These are phyloP conservation scores for Antedon mediterranea DNA, from an alignment of 53 echinoderm and acorn worm species.

Conservation along the genomic window DNA sequence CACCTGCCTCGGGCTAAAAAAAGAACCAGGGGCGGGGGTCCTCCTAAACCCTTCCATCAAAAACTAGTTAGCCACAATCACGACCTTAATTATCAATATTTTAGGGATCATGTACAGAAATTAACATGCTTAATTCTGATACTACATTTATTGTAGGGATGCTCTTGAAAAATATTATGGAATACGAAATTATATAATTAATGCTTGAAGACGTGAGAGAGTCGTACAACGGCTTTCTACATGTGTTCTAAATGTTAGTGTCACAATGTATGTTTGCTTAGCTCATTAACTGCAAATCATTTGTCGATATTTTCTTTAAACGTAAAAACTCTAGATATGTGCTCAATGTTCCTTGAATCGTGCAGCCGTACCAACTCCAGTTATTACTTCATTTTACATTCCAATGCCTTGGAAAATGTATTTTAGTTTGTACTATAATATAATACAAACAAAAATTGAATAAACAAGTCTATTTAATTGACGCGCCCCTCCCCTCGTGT, in stretches of 20 bases:
- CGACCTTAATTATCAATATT: not conserved
- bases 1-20: not conserved
- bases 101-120: not conserved
- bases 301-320: not conserved
- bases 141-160: not conserved
- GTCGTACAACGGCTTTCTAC: too few species aligned
- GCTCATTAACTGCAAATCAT: not conserved
- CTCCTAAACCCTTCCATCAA: not conserved
- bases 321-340: too few species aligned
- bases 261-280: too few species aligned
- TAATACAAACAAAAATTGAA: too few species aligned
- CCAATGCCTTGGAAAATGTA: too few species aligned
- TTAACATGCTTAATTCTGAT: not conserved
- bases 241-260: too few species aligned
- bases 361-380: not conserved
- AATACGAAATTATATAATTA: not conserved
- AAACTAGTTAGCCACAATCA: not conserved
- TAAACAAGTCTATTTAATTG: too few species aligned
- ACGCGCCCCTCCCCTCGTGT: too few species aligned
- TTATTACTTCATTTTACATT: not conserved
- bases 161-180: not conserved
- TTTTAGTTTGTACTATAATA: too few species aligned
- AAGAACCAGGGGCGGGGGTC: not conserved
- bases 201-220: not conserved
- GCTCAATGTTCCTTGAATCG: not conserved